Base-by-base conservation (phyloP, 2,888 invertebrate species). In the Acanthopleura granulata region DNA sequence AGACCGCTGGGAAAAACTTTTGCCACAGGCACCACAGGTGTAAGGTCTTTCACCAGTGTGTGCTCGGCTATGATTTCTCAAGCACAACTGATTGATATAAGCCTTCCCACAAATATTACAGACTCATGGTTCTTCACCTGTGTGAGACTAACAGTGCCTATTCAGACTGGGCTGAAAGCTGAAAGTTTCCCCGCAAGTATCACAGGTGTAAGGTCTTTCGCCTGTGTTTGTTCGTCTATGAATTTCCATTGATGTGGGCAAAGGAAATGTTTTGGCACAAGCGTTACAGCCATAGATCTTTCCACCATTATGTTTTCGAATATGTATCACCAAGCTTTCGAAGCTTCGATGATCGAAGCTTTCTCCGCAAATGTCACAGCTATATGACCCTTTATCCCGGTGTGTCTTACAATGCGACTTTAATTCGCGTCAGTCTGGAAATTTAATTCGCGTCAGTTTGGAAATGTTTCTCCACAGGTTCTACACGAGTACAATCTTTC, bases 11-110 rank as follows among this genome's bases (percentile, higher is more conserved):
- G 51, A 50, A 49, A 61, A 74, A 0, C 29, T 49, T 15, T 69
- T 61, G 11, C 61, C 50, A 74, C 74, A 74, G n/a, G 71, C 15
- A n/a, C 49, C n/a, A 29, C 74, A 74, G 18, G 50, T 69, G 25
- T 50, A 71, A 0, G 70, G 71, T 27, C 29, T 74, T 6, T 71
- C 40, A 14, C 30, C 40, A 15, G 74, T 61, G 49, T 74, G 74
- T 30, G 40, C 49, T 40, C 25, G 27, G n/a, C 29, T 25, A 49
- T 74, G 74, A 12, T 25, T 49, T 11, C 50, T 69, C 6, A 71
- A 61, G 16, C 22, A 18, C 16, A n/a, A 25, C 4, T 62, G 61
- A 27, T 71, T 27, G 51, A 29, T 27, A 71, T 50, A 71, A 0
- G 29, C 25, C n/a, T 74, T 71, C 9, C 40, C 74, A 71, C 71